Evolutionary conservation across 1,140 invertebrate genomes (phyloP).

Genomic region (Leucophenga varia): DNA sequence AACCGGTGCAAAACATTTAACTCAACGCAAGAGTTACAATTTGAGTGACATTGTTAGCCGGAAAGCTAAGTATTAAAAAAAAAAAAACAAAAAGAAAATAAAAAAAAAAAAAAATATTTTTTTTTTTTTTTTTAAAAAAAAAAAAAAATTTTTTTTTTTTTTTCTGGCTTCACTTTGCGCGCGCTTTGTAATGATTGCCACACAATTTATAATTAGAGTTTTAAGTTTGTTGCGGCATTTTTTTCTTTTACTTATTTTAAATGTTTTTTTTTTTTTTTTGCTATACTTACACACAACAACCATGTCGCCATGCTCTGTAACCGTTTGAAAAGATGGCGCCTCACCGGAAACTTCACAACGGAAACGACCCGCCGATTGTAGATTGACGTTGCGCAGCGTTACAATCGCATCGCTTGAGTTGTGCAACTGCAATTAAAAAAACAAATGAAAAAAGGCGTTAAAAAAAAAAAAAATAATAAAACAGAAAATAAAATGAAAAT

Average conservation of each 20-base stretch:
- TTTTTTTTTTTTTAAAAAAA: too few species aligned
- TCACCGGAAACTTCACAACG: conserved; percentile 84
- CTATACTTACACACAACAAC: conserved; percentile 74
- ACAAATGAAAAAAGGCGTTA: conserved; percentile 28
- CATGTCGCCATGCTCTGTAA: conserved; percentile 74
- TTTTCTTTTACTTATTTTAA: not conserved
- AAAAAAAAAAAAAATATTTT: too few species aligned
- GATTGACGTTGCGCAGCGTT: conserved; percentile 70
- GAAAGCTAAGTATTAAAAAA: too few species aligned
- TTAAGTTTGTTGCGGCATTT: conserved; percentile 27
- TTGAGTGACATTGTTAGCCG: too few species aligned
- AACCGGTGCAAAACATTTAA: too few species aligned
- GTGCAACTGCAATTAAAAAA: conserved; percentile 64
- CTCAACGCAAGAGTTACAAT: too few species aligned
- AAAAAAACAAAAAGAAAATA: too few species aligned
- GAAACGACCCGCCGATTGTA: conserved; percentile 77
- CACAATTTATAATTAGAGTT: conserved; percentile 40
- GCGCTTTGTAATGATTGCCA: too few species aligned
- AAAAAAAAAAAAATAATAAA: conserved; percentile 8
- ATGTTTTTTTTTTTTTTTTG: too few species aligned
- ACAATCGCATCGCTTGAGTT: conserved; percentile 74
- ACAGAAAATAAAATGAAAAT: conserved; percentile 9
- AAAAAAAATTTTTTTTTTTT: too few species aligned
- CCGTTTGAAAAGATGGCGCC: conserved; percentile 77
- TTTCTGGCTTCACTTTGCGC: not conserved